Conservation (phyloP, 1,140 invertebrate species). For the Drosophila nigromelanica region DNA sequence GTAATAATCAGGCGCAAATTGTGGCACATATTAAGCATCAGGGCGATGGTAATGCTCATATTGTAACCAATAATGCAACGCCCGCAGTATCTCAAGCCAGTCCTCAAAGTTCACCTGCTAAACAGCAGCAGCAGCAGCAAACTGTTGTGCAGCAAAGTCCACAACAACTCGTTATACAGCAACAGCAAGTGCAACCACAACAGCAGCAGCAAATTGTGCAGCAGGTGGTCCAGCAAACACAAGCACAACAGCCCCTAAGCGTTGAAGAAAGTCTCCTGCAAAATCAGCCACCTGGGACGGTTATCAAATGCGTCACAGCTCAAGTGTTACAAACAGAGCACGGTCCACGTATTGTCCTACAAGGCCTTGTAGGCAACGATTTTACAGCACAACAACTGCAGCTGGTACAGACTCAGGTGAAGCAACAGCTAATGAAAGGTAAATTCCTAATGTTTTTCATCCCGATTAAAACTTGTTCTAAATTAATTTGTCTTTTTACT, state of each 20-base stretch:
- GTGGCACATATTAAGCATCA: slow-evolving; percentile 87
- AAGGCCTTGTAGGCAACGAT: slow-evolving; percentile 91
- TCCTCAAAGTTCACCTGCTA: slow-evolving; percentile 64
- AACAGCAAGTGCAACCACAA: slow-evolving; percentile 25
- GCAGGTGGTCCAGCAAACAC: slow-evolving; percentile 38
- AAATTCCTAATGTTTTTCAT: slow-evolving; percentile 22
- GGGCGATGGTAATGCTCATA: slow-evolving; percentile 80
- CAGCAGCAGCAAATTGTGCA: slow-evolving; percentile 52
- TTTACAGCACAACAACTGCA: slow-evolving; percentile 91
- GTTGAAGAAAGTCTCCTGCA: slow-evolving; percentile 89
- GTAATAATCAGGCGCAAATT: slow-evolving; percentile 89
- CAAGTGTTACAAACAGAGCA: slow-evolving; percentile 92
- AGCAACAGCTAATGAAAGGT: slow-evolving; percentile 94
- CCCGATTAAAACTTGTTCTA: neutral
- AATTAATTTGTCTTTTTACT: neutral
- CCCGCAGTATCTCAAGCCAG: slow-evolving; percentile 47
- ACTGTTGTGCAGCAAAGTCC: slow-evolving; percentile 56
- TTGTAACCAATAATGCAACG: slow-evolving; percentile 72
- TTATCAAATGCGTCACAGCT: slow-evolving; percentile 94
- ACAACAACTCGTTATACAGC: slow-evolving; percentile 64
- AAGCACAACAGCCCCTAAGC: slow-evolving; percentile 83
- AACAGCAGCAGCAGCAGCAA: slow-evolving; percentile 46
- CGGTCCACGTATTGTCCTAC: slow-evolving; percentile 92
- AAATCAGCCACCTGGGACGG: slow-evolving; percentile 92
- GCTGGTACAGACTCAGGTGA: slow-evolving; percentile 93